Evolutionary conservation across 2,888 invertebrate species (phyloP).

Genomic region (Penaeus monodon): DNA sequence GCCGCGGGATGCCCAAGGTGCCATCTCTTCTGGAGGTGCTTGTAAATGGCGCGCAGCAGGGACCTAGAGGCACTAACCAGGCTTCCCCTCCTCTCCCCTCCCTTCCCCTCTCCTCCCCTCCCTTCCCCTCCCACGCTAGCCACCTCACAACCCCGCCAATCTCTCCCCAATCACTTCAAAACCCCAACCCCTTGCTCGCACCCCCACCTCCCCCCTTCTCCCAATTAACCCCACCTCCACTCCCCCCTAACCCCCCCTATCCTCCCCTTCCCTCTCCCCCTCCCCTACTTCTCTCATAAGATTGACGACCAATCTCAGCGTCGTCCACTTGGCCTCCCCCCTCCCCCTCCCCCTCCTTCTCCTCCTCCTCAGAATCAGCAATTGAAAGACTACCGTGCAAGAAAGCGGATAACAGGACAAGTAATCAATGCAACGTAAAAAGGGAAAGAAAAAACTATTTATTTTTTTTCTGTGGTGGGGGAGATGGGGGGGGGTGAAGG

Average conservation of each 20-base stretch:
- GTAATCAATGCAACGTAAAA: background rate
- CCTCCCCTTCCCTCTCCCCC: too few species aligned
- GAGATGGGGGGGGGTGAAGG: background rate
- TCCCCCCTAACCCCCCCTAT: too few species aligned
- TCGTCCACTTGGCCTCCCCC: background rate
- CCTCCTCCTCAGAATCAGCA: background rate
- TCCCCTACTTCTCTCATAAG: background rate
- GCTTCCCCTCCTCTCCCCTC: too few species aligned
- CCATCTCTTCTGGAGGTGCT: background rate
- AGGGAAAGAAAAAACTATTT: too few species aligned
- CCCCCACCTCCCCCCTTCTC: too few species aligned
- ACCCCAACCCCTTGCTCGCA: too few species aligned
- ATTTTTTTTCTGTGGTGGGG: background rate
- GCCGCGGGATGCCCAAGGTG: conserved; percentile 17
- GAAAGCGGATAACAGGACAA: background rate
- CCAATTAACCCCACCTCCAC: too few species aligned
- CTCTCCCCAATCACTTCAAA: too few species aligned
- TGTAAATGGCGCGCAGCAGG: conserved; percentile 16
- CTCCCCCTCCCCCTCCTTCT: too few species aligned
- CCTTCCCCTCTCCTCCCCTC: too few species aligned
- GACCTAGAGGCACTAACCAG: background rate
- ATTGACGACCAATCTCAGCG: background rate
- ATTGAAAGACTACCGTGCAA: conserved; percentile 1
- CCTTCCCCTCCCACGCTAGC: too few species aligned
- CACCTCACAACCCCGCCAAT: too few species aligned